phyloP scores from a whole-genome alignment of 2,113 vertebrate genomes.

The Fulica atra region DNA sequence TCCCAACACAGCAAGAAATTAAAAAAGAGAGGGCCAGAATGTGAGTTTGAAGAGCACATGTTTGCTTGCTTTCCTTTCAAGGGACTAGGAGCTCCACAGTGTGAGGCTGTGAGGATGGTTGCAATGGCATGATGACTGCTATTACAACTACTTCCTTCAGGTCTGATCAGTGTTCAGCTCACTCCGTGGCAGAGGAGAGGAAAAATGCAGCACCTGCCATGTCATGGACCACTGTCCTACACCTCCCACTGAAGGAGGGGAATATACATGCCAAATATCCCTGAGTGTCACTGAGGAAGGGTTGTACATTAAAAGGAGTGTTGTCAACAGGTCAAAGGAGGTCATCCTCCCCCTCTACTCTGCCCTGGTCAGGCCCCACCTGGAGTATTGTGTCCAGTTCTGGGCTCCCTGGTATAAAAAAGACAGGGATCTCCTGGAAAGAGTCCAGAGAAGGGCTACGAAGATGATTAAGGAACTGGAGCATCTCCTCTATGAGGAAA shows the following conservation, averaged over 20 bases:
- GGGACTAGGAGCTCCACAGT: conserved; percentile 31
- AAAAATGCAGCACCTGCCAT: not conserved
- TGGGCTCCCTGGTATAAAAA: too few relatives aligned
- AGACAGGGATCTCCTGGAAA: too few relatives aligned
- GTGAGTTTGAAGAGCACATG: conserved; percentile 23
- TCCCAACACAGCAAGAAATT: conserved; percentile 51
- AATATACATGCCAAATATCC: not conserved
- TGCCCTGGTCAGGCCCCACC: too few relatives aligned
- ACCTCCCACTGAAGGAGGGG: not conserved
- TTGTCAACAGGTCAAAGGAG: too few relatives aligned
- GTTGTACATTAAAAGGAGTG: not conserved
- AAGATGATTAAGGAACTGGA: too few relatives aligned
- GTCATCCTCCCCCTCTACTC: too few relatives aligned
- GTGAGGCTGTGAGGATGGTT: not conserved
- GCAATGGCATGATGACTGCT: not conserved
- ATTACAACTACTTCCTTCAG: not conserved
- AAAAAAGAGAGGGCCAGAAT: conserved; percentile 16
- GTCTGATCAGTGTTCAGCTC: not conserved
- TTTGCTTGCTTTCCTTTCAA: conserved; percentile 24
- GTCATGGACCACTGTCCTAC: not conserved
- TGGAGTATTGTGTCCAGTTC: too few relatives aligned
- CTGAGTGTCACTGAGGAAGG: not conserved
- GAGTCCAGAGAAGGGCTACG: too few relatives aligned
- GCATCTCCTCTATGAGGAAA: too few relatives aligned
- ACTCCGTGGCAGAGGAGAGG: not conserved